Conservation (phyloP, 2,797 vertebrate genomes). For the Phoebastria nigripes region DNA sequence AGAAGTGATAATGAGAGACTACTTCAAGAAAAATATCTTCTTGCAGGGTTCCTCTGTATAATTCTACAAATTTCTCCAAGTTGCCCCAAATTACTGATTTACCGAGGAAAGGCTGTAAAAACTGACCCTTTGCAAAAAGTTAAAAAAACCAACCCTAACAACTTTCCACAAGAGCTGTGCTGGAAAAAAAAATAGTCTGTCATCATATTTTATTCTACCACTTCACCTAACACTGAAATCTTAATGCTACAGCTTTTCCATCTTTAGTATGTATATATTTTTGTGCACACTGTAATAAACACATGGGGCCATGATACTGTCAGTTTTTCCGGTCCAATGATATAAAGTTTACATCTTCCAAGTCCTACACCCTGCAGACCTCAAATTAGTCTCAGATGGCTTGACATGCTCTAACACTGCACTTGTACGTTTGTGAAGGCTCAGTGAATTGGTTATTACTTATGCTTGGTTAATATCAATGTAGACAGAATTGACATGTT, state of each 20-base stretch:
- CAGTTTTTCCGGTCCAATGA: background rate
- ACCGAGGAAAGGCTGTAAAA: background rate
- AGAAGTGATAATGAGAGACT: background rate
- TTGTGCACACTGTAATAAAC: background rate
- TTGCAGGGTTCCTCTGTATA: background rate
- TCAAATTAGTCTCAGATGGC: conserved; percentile 54
- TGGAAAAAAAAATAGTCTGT: background rate
- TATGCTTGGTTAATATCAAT: background rate
- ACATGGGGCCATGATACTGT: background rate
- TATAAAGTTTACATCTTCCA: background rate
- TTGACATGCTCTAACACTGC: background rate
- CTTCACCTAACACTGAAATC: background rate
- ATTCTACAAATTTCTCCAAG: background rate
- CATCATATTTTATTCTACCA: background rate
- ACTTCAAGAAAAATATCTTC: background rate
- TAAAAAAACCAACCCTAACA: background rate
- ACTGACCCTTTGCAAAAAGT: background rate
- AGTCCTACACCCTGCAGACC: background rate
- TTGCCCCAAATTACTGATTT: background rate
- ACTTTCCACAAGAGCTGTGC: background rate
- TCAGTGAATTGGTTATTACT: conserved; percentile 12
- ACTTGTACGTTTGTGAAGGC: background rate
- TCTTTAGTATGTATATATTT: background rate
- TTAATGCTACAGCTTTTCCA: background rate
- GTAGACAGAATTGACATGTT: background rate